These are phyloP conservation scores for Venustaconcha ellipsiformis DNA, from an alignment of 1,140 invertebrate species.

Conservation along the genomic window DNA sequence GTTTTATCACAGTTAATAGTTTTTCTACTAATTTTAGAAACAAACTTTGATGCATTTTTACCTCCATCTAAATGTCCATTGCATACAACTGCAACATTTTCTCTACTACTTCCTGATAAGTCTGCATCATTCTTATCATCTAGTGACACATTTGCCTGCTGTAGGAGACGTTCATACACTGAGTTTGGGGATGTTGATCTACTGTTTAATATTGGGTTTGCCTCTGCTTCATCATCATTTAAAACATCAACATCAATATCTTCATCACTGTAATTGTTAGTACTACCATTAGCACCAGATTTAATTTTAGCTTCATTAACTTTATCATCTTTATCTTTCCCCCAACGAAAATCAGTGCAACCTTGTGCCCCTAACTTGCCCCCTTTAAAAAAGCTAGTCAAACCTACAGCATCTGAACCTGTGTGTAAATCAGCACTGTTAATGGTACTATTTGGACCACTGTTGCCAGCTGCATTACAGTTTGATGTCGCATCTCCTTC, in stretches of 20 bases:
- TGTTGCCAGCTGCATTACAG: too few relatives aligned
- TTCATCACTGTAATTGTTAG: conserved; percentile 36
- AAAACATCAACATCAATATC: conserved; percentile 62
- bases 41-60: not conserved
- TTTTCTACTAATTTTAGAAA: too few relatives aligned
- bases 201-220: conserved; percentile 48
- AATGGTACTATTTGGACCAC: too few relatives aligned
- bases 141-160: conserved; percentile 44
- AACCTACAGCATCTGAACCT: too few relatives aligned
- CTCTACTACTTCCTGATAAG: not conserved
- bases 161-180: conserved; percentile 54
- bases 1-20: too few relatives aligned
- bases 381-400: too few relatives aligned
- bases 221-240: conserved; percentile 53
- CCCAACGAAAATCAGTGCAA: too few relatives aligned
- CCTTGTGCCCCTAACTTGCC: too few relatives aligned
- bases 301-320: conserved; percentile 9
- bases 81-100: not conserved
- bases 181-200: conserved; percentile 59
- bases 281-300: conserved; percentile 1
- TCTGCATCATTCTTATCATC: conserved; percentile 20
- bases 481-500: too few relatives aligned
- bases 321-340: conserved; percentile 29
- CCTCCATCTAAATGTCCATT: not conserved
- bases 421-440: too few relatives aligned